A percentile compares a stretch with the other conserved stretches of the same genome.
These are phyloP conservation scores for Meandrusa payeni DNA, from an alignment of 2,888 invertebrate genomes.

Conservation along the genomic window DNA sequence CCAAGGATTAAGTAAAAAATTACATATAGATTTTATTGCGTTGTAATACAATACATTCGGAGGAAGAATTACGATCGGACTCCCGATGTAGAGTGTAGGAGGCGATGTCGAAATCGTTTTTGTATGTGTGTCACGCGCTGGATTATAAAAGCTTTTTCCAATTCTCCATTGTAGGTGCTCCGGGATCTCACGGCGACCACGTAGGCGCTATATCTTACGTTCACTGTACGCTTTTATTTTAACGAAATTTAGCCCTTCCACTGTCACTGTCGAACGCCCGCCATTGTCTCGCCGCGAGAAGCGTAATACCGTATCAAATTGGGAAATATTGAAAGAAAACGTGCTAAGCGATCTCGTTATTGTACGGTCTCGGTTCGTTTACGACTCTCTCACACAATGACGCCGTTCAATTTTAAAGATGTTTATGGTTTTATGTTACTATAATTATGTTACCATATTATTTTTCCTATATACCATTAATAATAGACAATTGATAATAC, in stretches of 20 bases:
- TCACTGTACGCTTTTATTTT: constrained; percentile 78
- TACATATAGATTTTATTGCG: constrained; percentile 4
- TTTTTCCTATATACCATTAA: no score
- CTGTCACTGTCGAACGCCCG: constrained; percentile 75
- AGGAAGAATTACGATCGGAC: constrained; percentile 42
- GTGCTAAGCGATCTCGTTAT: constrained; percentile 65
- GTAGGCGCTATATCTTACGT: constrained; percentile 78
- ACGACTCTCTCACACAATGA: constrained; percentile 35
- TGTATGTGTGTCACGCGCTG: constrained; percentile 76
- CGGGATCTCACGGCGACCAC: constrained; percentile 71
- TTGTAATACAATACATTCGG: constrained; percentile 41
- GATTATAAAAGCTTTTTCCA: constrained; percentile 82
- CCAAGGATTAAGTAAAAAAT: no score
- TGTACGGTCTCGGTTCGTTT: constrained; percentile 38
- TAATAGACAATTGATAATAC: no score
- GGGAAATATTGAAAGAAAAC: constrained; percentile 77
- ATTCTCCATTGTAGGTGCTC: constrained; percentile 75
- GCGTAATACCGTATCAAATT: constrained; percentile 70
- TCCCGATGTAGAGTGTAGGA: constrained; percentile 29
- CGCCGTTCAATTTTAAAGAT: constrained; percentile 14
- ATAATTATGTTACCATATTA: not conserved
- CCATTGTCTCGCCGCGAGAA: constrained; percentile 66
- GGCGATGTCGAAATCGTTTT: constrained; percentile 40
- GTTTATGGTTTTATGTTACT: not conserved
- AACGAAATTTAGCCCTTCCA: constrained; percentile 77